Evolutionary conservation across 1,140 invertebrate genomes (phyloP).

Genomic region (Psilanteris sp.): DNA sequence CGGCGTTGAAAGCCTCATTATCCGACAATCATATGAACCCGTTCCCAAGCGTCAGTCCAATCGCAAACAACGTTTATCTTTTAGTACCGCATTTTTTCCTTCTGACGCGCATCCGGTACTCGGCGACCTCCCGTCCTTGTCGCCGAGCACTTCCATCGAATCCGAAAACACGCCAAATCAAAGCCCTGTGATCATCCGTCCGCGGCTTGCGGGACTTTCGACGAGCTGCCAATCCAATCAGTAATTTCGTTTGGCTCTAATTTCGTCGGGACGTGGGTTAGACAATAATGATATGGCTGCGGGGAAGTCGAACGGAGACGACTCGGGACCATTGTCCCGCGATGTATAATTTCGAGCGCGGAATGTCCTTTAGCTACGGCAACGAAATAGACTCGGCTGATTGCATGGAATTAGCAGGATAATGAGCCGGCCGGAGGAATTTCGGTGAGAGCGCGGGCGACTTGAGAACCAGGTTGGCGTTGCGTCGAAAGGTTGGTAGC

Average conservation of each 20-base stretch:
- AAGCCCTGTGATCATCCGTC: background rate
- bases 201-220: conserved; percentile 14
- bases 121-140: conserved; percentile 12
- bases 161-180: conserved; percentile 9
- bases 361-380: conserved; percentile 27
- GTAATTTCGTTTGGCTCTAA: conserved; percentile 25
- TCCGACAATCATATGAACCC: background rate
- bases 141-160: background rate
- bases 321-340: conserved; percentile 26
- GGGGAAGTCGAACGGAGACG: conserved; percentile 20
- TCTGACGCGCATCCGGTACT: conserved; percentile 42
- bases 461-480: conserved; percentile 2
- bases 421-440: conserved; percentile 21
- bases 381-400: conserved; percentile 24
- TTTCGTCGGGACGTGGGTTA: conserved; percentile 31
- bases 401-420: conserved; percentile 33
- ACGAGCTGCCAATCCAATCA: conserved; percentile 9
- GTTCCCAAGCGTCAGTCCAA: conserved; percentile 4
- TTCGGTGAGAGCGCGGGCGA: conserved; percentile 2
- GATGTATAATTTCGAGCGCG: conserved; percentile 31
- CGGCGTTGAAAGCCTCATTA: too few species aligned
- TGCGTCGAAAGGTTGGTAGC: background rate
- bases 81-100: conserved; percentile 22
- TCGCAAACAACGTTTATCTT: conserved; percentile 1
- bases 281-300: conserved; percentile 32